Evolutionary conservation across 2,113 vertebrate species (phyloP).

Genomic region (Nicator chloris): DNA sequence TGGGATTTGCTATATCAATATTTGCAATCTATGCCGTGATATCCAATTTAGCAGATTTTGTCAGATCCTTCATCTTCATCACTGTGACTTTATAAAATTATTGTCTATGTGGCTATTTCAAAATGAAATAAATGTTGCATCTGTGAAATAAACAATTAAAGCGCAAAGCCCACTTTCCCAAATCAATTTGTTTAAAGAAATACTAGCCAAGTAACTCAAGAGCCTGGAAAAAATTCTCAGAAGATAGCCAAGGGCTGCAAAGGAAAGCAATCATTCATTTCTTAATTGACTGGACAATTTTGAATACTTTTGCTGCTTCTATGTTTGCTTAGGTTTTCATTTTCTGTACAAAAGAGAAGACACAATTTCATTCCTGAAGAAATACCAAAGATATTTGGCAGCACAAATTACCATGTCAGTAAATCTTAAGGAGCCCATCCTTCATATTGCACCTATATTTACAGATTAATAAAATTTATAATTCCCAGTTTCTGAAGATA

Average conservation of each 20-base stretch:
- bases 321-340: neutral
- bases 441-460: neutral
- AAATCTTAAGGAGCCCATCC: neutral
- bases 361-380: neutral
- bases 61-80: neutral
- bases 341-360: neutral
- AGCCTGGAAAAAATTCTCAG: neutral
- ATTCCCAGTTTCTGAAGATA: neutral
- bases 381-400: neutral
- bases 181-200: neutral
- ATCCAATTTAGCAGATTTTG: neutral
- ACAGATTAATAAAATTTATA: conserved; percentile 1
- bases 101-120: neutral
- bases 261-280: neutral
- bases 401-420: neutral
- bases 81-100: neutral
- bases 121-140: neutral
- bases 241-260: neutral
- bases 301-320: neutral
- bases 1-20: neutral
- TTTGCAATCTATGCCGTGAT: neutral
- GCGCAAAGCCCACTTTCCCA: neutral
- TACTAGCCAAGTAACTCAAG: neutral
- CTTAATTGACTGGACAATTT: neutral
- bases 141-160: neutral